phyloP scores from a whole-genome alignment of 2,113 vertebrate genomes.

The Paramormyrops kingsleyae region DNA sequence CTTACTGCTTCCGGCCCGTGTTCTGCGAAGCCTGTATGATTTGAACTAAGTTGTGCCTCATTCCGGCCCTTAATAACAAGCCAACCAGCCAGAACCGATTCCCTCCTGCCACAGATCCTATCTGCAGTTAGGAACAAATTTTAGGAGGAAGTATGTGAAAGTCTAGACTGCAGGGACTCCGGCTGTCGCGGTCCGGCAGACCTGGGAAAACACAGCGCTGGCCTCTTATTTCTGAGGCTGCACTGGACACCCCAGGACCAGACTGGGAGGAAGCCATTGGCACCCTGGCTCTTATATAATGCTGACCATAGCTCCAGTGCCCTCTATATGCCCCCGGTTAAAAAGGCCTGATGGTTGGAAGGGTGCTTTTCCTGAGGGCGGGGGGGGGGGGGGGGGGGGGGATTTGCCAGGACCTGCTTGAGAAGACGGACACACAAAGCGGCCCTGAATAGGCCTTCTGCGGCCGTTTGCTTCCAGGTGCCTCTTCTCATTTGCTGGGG shows the following conservation, averaged over 20 bases:
- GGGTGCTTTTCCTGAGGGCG: background rate
- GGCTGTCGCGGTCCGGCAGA: background rate
- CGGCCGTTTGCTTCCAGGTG: background rate
- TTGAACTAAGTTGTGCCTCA: background rate
- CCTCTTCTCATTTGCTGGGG: background rate
- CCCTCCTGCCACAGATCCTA: conserved; percentile 8
- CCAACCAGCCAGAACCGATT: background rate
- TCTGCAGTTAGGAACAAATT: background rate
- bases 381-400: background rate
- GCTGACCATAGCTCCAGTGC: background rate
- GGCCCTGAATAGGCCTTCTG: background rate
- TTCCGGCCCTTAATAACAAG: background rate
- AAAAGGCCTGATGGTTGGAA: background rate
- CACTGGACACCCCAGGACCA: background rate
- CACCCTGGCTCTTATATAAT: background rate
- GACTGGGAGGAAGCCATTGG: background rate
- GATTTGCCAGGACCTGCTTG: background rate
- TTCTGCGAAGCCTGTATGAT: background rate
- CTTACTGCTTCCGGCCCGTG: background rate
- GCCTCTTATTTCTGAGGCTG: background rate
- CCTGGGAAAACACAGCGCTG: background rate
- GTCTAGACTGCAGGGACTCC: background rate
- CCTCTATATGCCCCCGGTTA: background rate
- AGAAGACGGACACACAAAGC: background rate
- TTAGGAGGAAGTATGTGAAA: conserved; percentile 3